phyloP scores from a whole-genome alignment of 37 sponge, comb jelly and placozoan genomes.

The Halichondria panicea region DNA sequence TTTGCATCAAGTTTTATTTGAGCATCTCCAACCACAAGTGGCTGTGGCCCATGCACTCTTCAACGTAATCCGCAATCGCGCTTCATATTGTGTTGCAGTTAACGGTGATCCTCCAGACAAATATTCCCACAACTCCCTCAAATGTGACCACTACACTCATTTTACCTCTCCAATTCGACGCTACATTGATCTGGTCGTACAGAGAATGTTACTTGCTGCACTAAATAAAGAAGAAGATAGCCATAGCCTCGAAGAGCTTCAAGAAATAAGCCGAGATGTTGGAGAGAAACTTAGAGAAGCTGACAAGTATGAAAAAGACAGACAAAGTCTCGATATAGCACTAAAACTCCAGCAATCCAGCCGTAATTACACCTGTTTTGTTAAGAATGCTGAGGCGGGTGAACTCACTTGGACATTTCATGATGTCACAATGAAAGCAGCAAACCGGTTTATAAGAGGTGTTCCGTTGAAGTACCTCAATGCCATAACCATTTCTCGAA shows the following conservation, averaged over 20 bases:
- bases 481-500: not conserved
- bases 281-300: slow-evolving; percentile 3
- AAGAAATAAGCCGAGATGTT: not conserved
- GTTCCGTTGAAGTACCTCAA: slow-evolving; percentile 6
- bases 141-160: slow-evolving; percentile 23
- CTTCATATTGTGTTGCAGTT: not conserved
- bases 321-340: not conserved
- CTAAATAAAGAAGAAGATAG: not conserved
- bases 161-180: slow-evolving; percentile 51
- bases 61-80: not conserved
- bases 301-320: slow-evolving; percentile 21
- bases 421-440: not conserved
- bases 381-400: not conserved
- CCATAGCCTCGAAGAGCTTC: slow-evolving; percentile 8
- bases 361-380: not conserved
- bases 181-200: slow-evolving; percentile 34
- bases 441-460: not conserved
- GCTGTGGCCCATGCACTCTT: slow-evolving; percentile 12
- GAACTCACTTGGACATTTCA: not conserved
- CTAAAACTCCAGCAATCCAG: not conserved
- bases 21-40: slow-evolving; percentile 35
- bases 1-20: not conserved
- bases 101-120: not conserved
- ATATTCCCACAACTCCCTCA: slow-evolving; percentile 8
- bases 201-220: slow-evolving; percentile 15